Percentiles rank a stretch among this genome's conserved stretches.
Evolutionary conservation across 2,797 vertebrate genomes (phyloP).

Genomic region (Eleutherodactylus coqui): DNA sequence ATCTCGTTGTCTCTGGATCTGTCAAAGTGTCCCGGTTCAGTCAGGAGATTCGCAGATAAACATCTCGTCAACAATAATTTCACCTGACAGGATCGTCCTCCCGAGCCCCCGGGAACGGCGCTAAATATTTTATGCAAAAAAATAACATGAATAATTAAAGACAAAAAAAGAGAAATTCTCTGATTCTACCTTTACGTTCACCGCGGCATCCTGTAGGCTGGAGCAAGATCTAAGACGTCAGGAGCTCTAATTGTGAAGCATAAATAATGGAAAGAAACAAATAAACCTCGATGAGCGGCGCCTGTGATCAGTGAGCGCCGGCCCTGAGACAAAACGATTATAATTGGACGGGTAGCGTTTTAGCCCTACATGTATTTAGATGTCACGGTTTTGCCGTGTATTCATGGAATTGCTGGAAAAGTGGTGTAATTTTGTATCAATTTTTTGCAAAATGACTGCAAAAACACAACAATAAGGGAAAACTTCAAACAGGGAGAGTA

Average conservation of each 20-base stretch:
- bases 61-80: slow-evolving; percentile 13
- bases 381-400: too few species aligned
- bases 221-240: slow-evolving; percentile 11
- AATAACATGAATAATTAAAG: slow-evolving; percentile 56
- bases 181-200: slow-evolving; percentile 36
- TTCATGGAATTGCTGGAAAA: too few species aligned
- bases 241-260: slow-evolving; percentile 21
- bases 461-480: too few species aligned
- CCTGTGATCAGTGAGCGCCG: slow-evolving; percentile 24
- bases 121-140: slow-evolving; percentile 60
- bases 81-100: slow-evolving; percentile 17
- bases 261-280: slow-evolving; percentile 47
- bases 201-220: neutral
- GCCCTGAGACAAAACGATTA: neutral
- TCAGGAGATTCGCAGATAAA: slow-evolving; percentile 44
- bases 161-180: slow-evolving; percentile 21
- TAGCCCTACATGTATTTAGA: too few species aligned
- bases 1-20: neutral
- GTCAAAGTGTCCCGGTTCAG: neutral
- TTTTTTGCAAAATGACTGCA: too few species aligned
- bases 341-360: neutral
- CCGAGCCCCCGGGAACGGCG: neutral
- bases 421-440: too few species aligned
- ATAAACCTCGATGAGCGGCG: slow-evolving; percentile 17
- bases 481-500: too few species aligned